Conservation (phyloP, 2,797 vertebrate genomes). For the Mycteria americana region DNA sequence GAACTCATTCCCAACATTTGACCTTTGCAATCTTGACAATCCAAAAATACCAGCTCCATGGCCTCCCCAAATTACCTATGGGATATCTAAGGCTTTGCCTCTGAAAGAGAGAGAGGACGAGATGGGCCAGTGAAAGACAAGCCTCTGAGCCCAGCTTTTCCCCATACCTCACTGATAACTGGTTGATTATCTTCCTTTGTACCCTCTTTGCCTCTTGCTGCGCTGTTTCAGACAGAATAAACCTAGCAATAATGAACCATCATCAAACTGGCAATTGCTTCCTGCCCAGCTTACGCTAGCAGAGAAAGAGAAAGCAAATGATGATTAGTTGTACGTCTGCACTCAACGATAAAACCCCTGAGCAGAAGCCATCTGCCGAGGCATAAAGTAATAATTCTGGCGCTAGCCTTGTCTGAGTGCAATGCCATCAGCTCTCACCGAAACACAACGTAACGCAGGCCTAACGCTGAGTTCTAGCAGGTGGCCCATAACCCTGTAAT, state of each 20-base stretch:
- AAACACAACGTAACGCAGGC: constrained; percentile 30
- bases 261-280: constrained; percentile 46
- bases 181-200: constrained; percentile 7
- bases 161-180: not conserved
- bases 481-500: constrained; percentile 62
- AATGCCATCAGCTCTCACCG: constrained; percentile 40
- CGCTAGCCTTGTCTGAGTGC: constrained; percentile 32
- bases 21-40: not conserved
- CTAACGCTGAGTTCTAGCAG: constrained; percentile 34
- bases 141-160: not conserved
- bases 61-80: not conserved
- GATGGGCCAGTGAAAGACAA: not conserved
- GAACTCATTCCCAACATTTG: not conserved
- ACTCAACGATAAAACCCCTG: constrained; percentile 63
- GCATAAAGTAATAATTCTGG: constrained; percentile 69
- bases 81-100: not conserved
- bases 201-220: constrained; percentile 7
- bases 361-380: constrained; percentile 72
- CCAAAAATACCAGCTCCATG: not conserved
- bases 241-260: constrained; percentile 13
- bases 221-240: constrained; percentile 31
- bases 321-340: constrained; percentile 48
- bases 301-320: constrained; percentile 62
- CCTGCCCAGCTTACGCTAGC: constrained; percentile 43
- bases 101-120: not conserved